Evolutionary conservation across 1,140 invertebrate species (phyloP).

Genomic region (Alviniconcha marisindica): DNA sequence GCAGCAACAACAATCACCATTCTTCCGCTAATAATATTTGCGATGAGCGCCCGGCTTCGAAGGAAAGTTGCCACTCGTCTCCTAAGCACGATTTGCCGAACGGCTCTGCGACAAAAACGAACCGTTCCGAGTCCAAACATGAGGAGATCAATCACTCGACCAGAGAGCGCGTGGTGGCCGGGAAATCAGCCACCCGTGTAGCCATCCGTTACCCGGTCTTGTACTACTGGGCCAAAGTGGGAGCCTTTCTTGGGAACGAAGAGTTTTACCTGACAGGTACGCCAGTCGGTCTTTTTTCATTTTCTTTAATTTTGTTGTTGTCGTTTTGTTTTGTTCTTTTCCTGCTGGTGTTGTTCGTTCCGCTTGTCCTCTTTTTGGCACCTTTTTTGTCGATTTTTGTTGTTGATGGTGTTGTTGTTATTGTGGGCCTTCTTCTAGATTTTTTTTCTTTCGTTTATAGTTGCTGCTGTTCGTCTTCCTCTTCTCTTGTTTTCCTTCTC

Average conservation of each 20-base stretch:
- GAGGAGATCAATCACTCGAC: no score
- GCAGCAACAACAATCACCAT: neutral
- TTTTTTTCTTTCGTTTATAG: neutral
- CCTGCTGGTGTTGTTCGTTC: neutral
- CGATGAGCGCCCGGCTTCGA: neutral
- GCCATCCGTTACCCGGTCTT: slow-evolving; percentile 88
- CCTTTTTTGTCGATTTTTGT: neutral
- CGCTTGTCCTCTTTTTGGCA: neutral
- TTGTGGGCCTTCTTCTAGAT: neutral
- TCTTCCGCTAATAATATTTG: no score
- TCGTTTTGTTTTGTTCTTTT: neutral
- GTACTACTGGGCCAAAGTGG: slow-evolving; percentile 90
- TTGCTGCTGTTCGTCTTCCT: neutral
- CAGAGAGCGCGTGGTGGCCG: no score
- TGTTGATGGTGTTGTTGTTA: neutral
- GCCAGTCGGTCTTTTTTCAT: neutral
- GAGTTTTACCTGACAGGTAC: slow-evolving; percentile 70
- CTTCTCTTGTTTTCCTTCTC: no score
- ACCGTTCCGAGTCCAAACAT: no score
- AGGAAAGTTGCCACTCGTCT: no score
- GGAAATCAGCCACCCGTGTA: slow-evolving; percentile 67
- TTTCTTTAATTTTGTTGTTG: no score
- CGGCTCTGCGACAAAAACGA: no score
- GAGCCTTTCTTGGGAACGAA: slow-evolving; percentile 91
- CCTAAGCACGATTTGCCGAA: no score